These are phyloP conservation scores for Hydrocynus forskahlii DNA, from an alignment of 2,797 vertebrate genomes.

Conservation along the genomic window DNA sequence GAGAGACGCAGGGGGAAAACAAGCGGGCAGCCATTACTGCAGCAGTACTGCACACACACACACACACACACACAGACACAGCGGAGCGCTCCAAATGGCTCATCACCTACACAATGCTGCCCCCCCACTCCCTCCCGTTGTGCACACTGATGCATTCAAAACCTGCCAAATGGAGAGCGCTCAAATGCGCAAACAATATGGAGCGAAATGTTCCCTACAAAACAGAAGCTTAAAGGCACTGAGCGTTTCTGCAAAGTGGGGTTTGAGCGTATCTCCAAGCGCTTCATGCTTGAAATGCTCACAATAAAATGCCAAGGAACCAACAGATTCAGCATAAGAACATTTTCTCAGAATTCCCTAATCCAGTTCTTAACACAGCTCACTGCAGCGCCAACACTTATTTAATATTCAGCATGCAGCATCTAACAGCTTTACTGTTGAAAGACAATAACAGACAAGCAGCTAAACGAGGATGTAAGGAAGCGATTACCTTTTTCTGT, in stretches of 20 bases:
- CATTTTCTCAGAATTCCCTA: background rate
- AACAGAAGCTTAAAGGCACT: background rate
- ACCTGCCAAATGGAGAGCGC: conserved; percentile 45
- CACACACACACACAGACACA: background rate
- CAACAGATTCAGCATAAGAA: background rate
- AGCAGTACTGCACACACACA: conserved; percentile 57
- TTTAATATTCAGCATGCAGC: background rate
- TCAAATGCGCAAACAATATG: conserved; percentile 31
- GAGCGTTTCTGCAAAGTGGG: conserved; percentile 17
- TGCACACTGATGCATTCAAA: conserved; percentile 50
- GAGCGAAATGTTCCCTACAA: conserved; percentile 1
- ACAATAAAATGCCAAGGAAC: background rate
- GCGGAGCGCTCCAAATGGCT: conserved; percentile 50
- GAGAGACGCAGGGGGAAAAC: conserved; percentile 51
- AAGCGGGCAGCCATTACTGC: conserved; percentile 80
- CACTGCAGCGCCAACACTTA: background rate
- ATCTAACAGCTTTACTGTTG: background rate
- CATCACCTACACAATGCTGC: conserved; percentile 50
- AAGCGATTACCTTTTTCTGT: background rate
- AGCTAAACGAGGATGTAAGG: background rate
- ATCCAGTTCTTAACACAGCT: background rate
- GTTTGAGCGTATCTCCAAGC: conserved; percentile 13
- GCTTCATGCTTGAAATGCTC: background rate
- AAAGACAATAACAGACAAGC: background rate
- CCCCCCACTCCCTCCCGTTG: conserved; percentile 9